Percentiles rank a stretch among this genome's conserved stretches.
Evolutionary conservation across 2,113 vertebrate genomes (phyloP).

Genomic region (Albula goreensis): DNA sequence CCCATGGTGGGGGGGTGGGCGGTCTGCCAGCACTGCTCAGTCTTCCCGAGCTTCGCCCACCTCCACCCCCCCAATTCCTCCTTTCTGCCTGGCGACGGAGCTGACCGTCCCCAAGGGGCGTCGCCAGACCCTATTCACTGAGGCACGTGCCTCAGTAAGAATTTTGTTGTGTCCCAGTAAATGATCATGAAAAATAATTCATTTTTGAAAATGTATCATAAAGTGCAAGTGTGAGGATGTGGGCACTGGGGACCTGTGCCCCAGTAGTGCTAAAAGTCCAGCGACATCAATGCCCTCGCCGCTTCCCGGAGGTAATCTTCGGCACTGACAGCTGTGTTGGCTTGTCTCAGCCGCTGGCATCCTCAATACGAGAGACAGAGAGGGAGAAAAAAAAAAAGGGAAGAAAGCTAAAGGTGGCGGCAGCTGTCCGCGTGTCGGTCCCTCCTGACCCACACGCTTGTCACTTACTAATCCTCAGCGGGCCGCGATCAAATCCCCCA

Average conservation of each 20-base stretch:
- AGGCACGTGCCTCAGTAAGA: too few relatives aligned
- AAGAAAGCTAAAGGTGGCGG: constrained; percentile 28
- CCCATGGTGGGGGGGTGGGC: not conserved
- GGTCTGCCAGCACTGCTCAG: not conserved
- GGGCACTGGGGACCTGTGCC: too few relatives aligned
- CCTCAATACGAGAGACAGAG: constrained; percentile 5
- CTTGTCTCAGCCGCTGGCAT: constrained; percentile 38
- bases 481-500: not conserved
- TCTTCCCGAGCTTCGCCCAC: not conserved
- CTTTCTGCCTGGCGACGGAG: not conserved
- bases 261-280: too few relatives aligned
- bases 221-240: too few relatives aligned
- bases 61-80: too few relatives aligned
- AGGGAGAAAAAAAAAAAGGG: not conserved
- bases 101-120: not conserved
- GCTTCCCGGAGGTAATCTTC: constrained; percentile 28
- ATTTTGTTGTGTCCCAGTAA: too few relatives aligned
- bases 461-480: constrained; percentile 7
- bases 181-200: too few relatives aligned
- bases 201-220: too few relatives aligned
- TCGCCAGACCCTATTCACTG: too few relatives aligned
- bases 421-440: constrained; percentile 39
- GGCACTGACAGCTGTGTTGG: constrained; percentile 35
- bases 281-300: not conserved
- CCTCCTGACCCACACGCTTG: constrained; percentile 19